Evolutionary conservation across 2,113 vertebrate species (phyloP), one percentile per base, ranked within the genome.

Genomic region (Microtus richardsoni): DNA sequence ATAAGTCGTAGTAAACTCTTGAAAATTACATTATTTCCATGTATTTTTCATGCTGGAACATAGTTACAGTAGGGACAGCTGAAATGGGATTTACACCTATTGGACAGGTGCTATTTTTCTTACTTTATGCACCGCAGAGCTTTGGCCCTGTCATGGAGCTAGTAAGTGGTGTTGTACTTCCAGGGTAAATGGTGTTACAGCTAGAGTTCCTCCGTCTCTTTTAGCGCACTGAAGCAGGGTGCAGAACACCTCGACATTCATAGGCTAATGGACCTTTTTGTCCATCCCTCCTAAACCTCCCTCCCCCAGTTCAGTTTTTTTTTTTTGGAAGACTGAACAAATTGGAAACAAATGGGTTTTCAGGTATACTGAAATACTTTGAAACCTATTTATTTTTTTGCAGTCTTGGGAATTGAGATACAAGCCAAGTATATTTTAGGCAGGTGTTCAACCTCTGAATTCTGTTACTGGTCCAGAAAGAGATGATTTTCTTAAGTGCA

Each of bases 1-100:
- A 80, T 91, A 68, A 77, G 68, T 85, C 89, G 92, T 83, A 94
- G 70, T 95, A 80, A 79, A 91, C 33, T 91, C 49, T 71, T 92
- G 22, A 82, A 80, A 54, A 90, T 58, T 41, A 78, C 74, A 75
- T 82, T 89, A 75, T 85, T 89, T 90, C 64, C 58, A 33, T 91
- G 30, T 47, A 49, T 93, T 70, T 95, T 77, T 82, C 9, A 22
- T 80, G 19, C 68, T 58, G 80, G 70, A 73, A 91, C 60, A 41
- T 26, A 80, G 36, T 84, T 89, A 62, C 60, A 66, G 5, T 78
- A 30, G 36, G 26, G 47, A 26, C 36, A 86, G 5, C 75, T 71
- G 82, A 88, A 84, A 49, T 10, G 41, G 82, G 30, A 47, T 95
- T 96, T 74, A 30, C 58, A 80, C 49, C 36, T 68, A 7, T 79